phyloP scores from a whole-genome alignment of 2,113 vertebrate genomes.

The Promerops cafer region DNA sequence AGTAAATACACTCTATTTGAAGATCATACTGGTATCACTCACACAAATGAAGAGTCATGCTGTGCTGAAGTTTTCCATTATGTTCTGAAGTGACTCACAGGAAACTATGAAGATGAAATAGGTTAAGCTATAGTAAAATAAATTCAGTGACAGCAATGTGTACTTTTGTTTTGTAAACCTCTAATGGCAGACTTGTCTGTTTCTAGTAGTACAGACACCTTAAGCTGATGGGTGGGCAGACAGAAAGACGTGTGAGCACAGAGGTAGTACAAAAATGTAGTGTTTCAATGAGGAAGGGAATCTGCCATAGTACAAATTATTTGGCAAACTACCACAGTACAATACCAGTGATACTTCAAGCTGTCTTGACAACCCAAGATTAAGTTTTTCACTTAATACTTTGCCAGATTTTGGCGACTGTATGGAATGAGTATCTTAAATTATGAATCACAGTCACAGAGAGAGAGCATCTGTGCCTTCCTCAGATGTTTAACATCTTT shows the following conservation, averaged over 20 bases:
- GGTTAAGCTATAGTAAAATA: not conserved
- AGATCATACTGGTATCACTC: not conserved
- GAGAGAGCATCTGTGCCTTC: not conserved
- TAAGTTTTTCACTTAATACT: not conserved
- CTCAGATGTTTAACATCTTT: not conserved
- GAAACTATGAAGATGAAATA: not conserved
- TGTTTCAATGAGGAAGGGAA: not conserved
- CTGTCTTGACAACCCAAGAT: not conserved
- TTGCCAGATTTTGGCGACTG: not conserved
- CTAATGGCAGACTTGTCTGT: not conserved
- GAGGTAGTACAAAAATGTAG: not conserved
- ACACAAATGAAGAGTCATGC: not conserved
- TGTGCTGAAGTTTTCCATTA: slow-evolving; percentile 11
- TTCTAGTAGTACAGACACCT: not conserved
- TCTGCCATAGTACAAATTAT: not conserved
- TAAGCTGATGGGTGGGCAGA: not conserved
- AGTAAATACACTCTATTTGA: slow-evolving; percentile 6
- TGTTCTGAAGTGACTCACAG: not conserved
- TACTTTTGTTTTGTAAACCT: not conserved
- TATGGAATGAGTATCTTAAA: not conserved
- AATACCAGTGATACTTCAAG: not conserved
- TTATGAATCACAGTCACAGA: not conserved
- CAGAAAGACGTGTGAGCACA: not conserved
- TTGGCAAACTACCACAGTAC: not conserved
- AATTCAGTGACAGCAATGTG: not conserved